Conservation (phyloP, 64 coral and sea anemone genomes). For the Porites australiensis region DNA sequence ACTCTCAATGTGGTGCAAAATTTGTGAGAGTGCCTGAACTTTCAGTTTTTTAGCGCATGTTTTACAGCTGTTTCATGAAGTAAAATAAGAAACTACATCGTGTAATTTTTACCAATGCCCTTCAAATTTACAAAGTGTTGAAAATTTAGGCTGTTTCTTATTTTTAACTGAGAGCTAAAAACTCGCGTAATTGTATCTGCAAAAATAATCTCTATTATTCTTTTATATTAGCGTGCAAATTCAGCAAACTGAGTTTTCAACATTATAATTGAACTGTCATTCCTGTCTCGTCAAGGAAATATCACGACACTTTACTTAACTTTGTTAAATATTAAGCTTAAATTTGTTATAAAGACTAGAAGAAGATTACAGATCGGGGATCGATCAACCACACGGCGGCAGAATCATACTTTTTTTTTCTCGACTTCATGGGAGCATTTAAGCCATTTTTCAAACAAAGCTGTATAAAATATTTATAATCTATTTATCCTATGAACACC, state of each 20-base stretch:
- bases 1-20: neutral
- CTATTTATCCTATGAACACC: neutral
- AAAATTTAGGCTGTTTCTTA: neutral
- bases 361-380: too few relatives aligned
- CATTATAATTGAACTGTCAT: neutral
- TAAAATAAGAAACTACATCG: neutral
- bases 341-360: too few relatives aligned
- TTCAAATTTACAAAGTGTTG: neutral
- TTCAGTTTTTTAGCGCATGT: too few relatives aligned
- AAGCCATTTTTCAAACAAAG: neutral
- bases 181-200: neutral
- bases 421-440: too few relatives aligned
- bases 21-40: neutral
- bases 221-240: neutral
- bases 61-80: too few relatives aligned
- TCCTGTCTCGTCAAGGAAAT: constrained; percentile 37
- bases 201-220: neutral
- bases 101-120: neutral
- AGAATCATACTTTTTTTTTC: too few relatives aligned
- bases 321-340: neutral
- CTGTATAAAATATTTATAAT: constrained; percentile 35
- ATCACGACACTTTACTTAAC: neutral
- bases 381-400: too few relatives aligned
- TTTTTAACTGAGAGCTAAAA: too few relatives aligned
- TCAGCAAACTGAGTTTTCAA: neutral